These are phyloP conservation scores for Equus quagga DNA, from an alignment of 2,113 vertebrate genomes.

Conservation along the genomic window DNA sequence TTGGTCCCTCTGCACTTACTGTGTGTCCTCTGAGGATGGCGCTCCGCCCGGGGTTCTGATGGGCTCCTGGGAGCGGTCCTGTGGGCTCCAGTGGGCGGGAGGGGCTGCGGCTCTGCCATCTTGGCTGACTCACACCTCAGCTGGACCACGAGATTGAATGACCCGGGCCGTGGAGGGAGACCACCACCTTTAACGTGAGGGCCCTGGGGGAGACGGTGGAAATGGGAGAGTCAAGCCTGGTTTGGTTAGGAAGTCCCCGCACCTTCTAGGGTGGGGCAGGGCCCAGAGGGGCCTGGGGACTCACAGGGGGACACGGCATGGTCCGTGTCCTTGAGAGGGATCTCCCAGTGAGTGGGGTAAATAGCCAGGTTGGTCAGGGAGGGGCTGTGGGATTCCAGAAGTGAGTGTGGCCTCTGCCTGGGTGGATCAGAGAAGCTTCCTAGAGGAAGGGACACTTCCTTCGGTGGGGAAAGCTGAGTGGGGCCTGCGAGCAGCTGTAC, in stretches of 20 bases:
- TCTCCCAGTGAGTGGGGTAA: neutral
- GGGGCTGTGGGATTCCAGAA: neutral
- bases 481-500: neutral
- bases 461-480: neutral
- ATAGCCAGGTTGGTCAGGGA: no score
- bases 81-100: neutral
- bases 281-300: neutral
- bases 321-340: neutral
- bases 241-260: neutral
- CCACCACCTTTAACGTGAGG: accelerated
- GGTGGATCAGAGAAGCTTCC: neutral
- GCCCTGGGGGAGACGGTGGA: accelerated
- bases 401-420: neutral
- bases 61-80: neutral
- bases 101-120: no score
- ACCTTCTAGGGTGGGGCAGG: neutral
- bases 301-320: neutral
- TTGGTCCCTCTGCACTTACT: neutral
- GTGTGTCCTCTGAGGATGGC: neutral
- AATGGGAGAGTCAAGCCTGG: neutral
- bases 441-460: neutral
- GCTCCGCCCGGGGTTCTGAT: neutral
- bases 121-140: neutral
- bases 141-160: accelerated
- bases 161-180: accelerated